Percentiles rank a stretch among this genome's conserved stretches.
phyloP scores from a whole-genome alignment of 2,888 invertebrate species.

The Alentia gelatinosa region DNA sequence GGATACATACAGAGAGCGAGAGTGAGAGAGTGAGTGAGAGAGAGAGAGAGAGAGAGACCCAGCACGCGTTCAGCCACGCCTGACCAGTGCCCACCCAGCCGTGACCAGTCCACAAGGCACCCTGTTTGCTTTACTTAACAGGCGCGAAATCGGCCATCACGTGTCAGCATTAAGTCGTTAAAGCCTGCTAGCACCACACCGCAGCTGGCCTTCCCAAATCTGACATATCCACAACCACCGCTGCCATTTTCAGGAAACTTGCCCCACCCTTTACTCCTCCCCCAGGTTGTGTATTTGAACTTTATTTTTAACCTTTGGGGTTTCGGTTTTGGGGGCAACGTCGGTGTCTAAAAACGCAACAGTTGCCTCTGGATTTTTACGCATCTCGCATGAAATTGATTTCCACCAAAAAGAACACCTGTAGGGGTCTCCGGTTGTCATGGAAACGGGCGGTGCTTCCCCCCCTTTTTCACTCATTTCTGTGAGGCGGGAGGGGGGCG shows the following conservation, averaged over 20 bases:
- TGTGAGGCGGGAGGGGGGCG: background rate
- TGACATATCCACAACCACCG: background rate
- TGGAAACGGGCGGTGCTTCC: slow-evolving; percentile 25
- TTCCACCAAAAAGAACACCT: slow-evolving; percentile 49
- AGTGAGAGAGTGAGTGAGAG: too few species aligned
- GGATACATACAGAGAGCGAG: background rate
- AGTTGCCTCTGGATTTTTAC: slow-evolving; percentile 35
- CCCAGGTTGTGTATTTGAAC: background rate
- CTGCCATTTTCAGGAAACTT: background rate
- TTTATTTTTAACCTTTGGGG: too few species aligned
- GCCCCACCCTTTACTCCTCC: background rate
- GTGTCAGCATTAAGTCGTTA: slow-evolving; percentile 25
- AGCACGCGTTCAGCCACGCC: slow-evolving; percentile 19
- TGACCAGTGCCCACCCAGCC: slow-evolving; percentile 26
- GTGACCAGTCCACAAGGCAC: background rate
- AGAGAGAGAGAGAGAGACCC: background rate
- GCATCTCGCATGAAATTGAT: slow-evolving; percentile 47
- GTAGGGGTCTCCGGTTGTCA: slow-evolving; percentile 50
- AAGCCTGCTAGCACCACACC: background rate
- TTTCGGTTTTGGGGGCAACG: slow-evolving; percentile 25
- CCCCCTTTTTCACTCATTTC: slow-evolving; percentile 4
- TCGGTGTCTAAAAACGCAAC: slow-evolving; percentile 30
- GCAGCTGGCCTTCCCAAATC: background rate
- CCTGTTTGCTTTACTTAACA: slow-evolving; percentile 22
- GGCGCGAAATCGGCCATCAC: slow-evolving; percentile 20